Conservation (phyloP, 1,140 invertebrate species). For the Microplitis demolitor region DNA sequence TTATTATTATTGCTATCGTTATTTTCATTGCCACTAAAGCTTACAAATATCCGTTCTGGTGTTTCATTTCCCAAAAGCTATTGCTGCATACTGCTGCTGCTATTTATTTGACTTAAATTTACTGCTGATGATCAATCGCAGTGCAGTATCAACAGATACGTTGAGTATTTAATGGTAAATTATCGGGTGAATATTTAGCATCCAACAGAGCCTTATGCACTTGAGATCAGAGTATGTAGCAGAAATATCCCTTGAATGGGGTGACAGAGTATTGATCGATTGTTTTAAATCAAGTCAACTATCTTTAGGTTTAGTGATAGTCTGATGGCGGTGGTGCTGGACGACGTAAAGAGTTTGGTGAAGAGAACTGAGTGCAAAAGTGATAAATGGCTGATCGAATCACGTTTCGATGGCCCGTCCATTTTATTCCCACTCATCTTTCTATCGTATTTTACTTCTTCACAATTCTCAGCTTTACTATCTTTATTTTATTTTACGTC, state of each 20-base stretch:
- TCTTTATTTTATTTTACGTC: not conserved
- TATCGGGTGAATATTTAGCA: not conserved
- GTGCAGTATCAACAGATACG: too few relatives aligned
- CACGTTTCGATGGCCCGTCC: constrained; percentile 14
- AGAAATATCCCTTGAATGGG: too few relatives aligned
- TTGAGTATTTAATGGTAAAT: too few relatives aligned
- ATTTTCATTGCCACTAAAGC: too few relatives aligned
- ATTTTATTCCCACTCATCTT: constrained; percentile 4
- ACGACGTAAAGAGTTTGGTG: not conserved
- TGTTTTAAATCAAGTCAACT: constrained; percentile 10
- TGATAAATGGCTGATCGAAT: constrained; percentile 32
- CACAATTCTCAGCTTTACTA: not conserved
- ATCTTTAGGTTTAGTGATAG: not conserved
- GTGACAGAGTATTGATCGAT: constrained; percentile 21
- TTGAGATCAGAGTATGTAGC: not conserved
- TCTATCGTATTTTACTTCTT: not conserved
- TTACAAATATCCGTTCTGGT: too few relatives aligned
- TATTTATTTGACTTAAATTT: too few relatives aligned
- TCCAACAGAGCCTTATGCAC: not conserved
- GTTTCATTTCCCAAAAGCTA: too few relatives aligned
- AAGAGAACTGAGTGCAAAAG: constrained; percentile 17
- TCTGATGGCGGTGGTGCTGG: not conserved
- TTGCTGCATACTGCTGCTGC: too few relatives aligned
- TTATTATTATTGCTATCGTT: too few relatives aligned
- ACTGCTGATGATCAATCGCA: too few relatives aligned